Base-by-base conservation (phyloP, 2,113 vertebrate species). In the Climacteris rufus region DNA sequence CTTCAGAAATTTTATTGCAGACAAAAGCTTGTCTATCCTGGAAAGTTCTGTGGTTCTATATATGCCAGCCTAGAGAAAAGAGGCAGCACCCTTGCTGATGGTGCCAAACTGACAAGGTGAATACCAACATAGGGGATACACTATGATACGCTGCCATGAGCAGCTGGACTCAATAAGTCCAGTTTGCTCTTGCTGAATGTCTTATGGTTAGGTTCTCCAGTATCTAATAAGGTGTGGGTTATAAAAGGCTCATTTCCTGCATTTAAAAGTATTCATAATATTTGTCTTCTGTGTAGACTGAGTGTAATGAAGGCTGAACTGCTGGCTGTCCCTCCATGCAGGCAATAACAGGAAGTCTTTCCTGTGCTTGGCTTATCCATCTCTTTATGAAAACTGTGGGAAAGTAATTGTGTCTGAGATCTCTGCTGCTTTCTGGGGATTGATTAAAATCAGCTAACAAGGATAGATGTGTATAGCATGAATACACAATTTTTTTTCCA, bases 281-380 rank as follows among this genome's bases (percentile, higher is more conserved):
- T 65, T 94, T 40, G 24, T 65, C 23, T 84, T 92, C 57, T 70
- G 42, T 92, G 79, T 71, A 83, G 61, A 72, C 10, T 74, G 59
- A 50, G 33, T 83, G 23, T 89, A 89, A 87, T 66, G 81, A 89
- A 83, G 77, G 39, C 59, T 89, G 64, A 78, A 66, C 60, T 94
- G 54, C 72, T 83, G 64, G 33, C 64, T 93, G 18, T 50, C 63
- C 31, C 60, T 91, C 39, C 3, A 1, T 39, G 60, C 72, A 85
- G 66, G 89, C 87, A 89, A 39, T 75, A 95, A 95, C 87, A 96
- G 77, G 87, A 96, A 96, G 72, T 50, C 83, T 87, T 93, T 87
- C 81, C 87, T 95, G 87, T 78, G 45, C 60, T 81, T 84, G 81
- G 65, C 72, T 57, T 91, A 89, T 80, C 47, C 0, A 0, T 77